Evolutionary conservation across 1,140 invertebrate genomes (phyloP).

Genomic region (Drusus annulatus): DNA sequence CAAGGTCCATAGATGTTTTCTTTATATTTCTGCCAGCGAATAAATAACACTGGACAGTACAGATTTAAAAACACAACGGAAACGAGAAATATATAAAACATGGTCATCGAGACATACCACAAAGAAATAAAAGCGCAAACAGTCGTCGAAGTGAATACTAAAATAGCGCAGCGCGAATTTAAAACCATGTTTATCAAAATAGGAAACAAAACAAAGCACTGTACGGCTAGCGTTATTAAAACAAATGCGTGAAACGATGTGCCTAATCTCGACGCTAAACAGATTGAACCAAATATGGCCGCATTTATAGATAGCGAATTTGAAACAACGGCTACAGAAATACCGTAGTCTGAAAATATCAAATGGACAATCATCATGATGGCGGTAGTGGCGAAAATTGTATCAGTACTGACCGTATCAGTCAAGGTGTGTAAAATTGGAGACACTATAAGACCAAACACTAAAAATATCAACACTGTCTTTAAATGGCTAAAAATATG

Average conservation of each 20-base stretch:
- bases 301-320: slow-evolving; percentile 91
- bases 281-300: slow-evolving; percentile 93
- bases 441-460: slow-evolving; percentile 89
- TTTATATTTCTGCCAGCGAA: slow-evolving; percentile 87
- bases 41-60: slow-evolving; percentile 86
- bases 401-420: slow-evolving; percentile 96
- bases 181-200: slow-evolving; percentile 79
- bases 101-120: slow-evolving; percentile 72
- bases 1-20: slow-evolving; percentile 96
- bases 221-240: slow-evolving; percentile 87
- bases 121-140: slow-evolving; percentile 72
- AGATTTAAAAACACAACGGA: slow-evolving; percentile 78
- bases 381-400: slow-evolving; percentile 93
- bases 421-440: slow-evolving; percentile 95
- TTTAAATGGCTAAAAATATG: slow-evolving; percentile 73
- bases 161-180: slow-evolving; percentile 62
- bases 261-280: slow-evolving; percentile 91
- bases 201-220: slow-evolving; percentile 92
- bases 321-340: slow-evolving; percentile 84
- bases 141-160: slow-evolving; percentile 62
- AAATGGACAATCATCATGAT: slow-evolving; percentile 92
- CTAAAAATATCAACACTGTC: slow-evolving; percentile 84
- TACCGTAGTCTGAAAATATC: slow-evolving; percentile 93
- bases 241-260: slow-evolving; percentile 91
- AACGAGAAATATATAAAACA: slow-evolving; percentile 75